Conservation (phyloP, 2,113 vertebrate species). For the Oncorhynchus kisutch region DNA sequence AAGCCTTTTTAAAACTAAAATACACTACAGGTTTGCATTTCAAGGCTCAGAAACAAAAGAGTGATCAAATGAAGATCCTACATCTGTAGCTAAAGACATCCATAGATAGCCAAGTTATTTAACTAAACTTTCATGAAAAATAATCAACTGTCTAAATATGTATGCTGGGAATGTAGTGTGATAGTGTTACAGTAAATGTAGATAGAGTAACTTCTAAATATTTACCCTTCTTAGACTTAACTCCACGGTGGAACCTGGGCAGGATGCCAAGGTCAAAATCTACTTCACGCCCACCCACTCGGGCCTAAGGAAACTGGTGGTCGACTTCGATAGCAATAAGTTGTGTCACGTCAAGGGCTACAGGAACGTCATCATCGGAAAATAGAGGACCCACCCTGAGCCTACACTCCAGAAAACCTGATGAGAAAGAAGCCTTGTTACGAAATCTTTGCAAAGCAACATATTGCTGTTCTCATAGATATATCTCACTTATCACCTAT, state of each 20-base stretch:
- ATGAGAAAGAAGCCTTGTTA: no score
- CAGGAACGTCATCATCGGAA: constrained; percentile 83
- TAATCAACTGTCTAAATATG: constrained; percentile 17
- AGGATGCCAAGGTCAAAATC: constrained; percentile 76
- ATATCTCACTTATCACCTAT: no score
- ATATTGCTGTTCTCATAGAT: no score
- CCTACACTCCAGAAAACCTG: neutral
- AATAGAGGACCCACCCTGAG: constrained; percentile 49
- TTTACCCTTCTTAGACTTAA: constrained; percentile 54
- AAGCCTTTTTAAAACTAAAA: no score
- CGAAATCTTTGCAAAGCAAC: neutral
- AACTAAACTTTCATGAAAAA: neutral
- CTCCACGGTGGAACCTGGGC: constrained; percentile 66
- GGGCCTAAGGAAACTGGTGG: constrained; percentile 84
- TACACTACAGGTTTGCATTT: no score
- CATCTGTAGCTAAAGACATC: neutral
- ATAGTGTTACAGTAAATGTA: neutral
- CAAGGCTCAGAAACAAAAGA: no score
- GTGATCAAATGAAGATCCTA: no score
- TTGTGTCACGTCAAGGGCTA: constrained; percentile 86
- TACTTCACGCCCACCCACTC: constrained; percentile 77
- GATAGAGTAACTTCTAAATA: constrained; percentile 44
- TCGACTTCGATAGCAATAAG: constrained; percentile 86
- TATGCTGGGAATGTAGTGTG: neutral
- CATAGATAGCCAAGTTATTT: neutral